Conservation (phyloP, 53 echinoderm and acorn worm species). For the Pentamera pediparva region DNA sequence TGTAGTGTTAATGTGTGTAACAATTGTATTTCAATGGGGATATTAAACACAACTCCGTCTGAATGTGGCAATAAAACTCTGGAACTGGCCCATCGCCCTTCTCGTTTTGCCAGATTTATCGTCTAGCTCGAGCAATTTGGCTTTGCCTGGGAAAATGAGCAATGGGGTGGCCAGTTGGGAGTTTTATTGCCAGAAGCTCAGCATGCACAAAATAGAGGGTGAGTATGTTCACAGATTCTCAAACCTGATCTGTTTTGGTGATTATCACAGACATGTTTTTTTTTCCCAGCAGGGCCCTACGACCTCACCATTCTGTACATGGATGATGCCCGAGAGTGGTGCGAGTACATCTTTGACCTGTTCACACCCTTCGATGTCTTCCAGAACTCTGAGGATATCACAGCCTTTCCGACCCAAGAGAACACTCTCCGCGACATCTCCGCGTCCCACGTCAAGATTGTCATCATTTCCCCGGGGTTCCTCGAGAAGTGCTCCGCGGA, state of each 20-base stretch:
- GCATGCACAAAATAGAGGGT: too few species aligned
- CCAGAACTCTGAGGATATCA: conserved; percentile 79
- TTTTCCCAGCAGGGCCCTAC: conserved; percentile 38
- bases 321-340: conserved; percentile 76
- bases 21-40: too few species aligned
- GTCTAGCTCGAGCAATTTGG: too few species aligned
- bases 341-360: conserved; percentile 93
- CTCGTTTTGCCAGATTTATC: too few species aligned
- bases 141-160: too few species aligned
- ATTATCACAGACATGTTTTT: background rate
- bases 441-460: conserved; percentile 55
- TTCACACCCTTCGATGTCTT: conserved; percentile 74
- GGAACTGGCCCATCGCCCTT: too few species aligned
- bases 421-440: conserved; percentile 52
- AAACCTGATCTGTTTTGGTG: background rate
- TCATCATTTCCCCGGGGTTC: conserved; percentile 80
- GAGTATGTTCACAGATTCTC: too few species aligned
- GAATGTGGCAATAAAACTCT: too few species aligned
- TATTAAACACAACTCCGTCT: too few species aligned
- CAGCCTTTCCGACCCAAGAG: conserved; percentile 55
- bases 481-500: conserved; percentile 38
- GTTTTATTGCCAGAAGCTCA: too few species aligned
- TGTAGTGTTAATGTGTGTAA: too few species aligned
- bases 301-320: conserved; percentile 90
- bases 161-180: too few species aligned